Base-by-base conservation (phyloP, 2,888 invertebrate species). In the Lacanobia oleracea region DNA sequence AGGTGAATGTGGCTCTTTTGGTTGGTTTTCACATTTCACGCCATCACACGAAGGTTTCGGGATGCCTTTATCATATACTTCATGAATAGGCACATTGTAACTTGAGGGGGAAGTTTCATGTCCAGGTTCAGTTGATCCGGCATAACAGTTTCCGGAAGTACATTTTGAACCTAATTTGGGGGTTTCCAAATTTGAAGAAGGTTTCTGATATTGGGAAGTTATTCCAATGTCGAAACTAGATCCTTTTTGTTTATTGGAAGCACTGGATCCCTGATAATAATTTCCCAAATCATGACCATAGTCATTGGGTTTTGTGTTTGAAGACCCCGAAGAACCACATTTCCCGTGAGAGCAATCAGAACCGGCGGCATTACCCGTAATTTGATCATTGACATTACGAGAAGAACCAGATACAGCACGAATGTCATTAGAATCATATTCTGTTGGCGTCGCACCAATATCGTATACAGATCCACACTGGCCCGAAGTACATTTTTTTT, bases 131-230 rank as follows among this genome's bases (percentile, higher is more conserved):
- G 68, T 50, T 56, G 75, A 57, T 60, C 59, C 64, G 12, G 61
- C 60, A 51, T 72, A 72, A 83, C 92, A 92, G 67, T 86, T 86
- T 48, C 84, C 87, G 6, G 82, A 80, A 10, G 72, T 78, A 53
- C 88, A 89, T 59, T 74, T 78, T 53, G 83, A 64, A 65, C 79
- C 89, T 67, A 88, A 69, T 85, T 93, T 93, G 21, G 95, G 94
- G 27, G 91, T 85, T 72, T 90, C 91, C 69, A 94, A 89, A 78
- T 89, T 80, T 70, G 77, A 83, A 40, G 90, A 82, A n/a, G 94
- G 93, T 83, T 87, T 87, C 71, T 84, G 87, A 51, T 84, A 77
- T 50, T 73, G 78, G 50, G 81, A 64, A 37, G 72, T 75, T 56
- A 85, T 43, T 56, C 75, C 86, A 51, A 69, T 69, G 54, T 71